A percentile compares a stretch with the other conserved stretches of the same genome.
These are phyloP conservation scores for Heliconius nattereri DNA, from an alignment of 1,140 invertebrate genomes.

Conservation along the genomic window DNA sequence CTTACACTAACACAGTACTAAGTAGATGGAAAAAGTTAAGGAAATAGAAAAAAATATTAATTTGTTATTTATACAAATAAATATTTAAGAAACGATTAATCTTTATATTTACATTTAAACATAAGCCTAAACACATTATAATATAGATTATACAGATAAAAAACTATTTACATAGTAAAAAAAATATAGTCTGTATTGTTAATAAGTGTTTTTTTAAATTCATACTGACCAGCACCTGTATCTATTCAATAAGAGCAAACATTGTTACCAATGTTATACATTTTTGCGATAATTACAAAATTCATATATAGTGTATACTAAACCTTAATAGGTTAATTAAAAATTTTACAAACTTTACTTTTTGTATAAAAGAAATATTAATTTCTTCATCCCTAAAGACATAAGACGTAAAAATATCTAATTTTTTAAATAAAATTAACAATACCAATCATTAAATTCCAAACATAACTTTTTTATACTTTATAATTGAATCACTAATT, in stretches of 20 bases:
- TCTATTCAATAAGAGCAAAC: background rate
- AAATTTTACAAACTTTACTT: no score
- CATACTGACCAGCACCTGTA: slow-evolving; percentile 5
- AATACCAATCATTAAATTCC: no score
- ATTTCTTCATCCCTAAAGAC: background rate
- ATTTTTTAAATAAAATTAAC: no score
- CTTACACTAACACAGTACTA: background rate
- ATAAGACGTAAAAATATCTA: background rate
- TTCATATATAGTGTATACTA: no score
- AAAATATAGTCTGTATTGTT: background rate
- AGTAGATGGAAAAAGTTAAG: background rate
- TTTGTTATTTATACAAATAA: background rate
- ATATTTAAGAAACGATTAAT: background rate
- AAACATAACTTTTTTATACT: no score
- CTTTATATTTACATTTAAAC: background rate
- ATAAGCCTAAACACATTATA: background rate
- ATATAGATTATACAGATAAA: background rate
- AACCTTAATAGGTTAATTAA: background rate
- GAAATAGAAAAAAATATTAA: background rate
- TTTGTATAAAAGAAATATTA: background rate
- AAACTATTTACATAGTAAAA: background rate
- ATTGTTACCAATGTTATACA: background rate
- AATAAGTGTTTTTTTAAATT: background rate
- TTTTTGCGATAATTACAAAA: background rate
- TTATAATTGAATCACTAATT: no score